Base-by-base conservation (phyloP, 2,888 invertebrate genomes). In the Leptinotarsa juncta region DNA sequence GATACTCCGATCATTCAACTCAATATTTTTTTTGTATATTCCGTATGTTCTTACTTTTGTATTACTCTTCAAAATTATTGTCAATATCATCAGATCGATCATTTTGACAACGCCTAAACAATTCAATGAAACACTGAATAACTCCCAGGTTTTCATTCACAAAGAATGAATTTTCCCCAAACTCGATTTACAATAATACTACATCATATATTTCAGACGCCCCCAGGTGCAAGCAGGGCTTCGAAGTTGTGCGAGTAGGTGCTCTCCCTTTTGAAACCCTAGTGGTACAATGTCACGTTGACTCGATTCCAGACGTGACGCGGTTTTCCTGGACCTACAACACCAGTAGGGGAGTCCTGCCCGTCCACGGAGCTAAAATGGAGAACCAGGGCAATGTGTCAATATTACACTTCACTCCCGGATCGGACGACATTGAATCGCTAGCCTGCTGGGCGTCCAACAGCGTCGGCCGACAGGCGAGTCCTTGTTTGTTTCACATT, bases 361-460 rank as follows among this genome's bases (percentile, higher is more conserved):
- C 95, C 75, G 93, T 95, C 73, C 88, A 90, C 86, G 92, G 91
- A 85, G 88, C 92, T 86, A 88, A 91, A 88, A 87, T 91, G 87
- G 86, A 87, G 82, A 89, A 89, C 80, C 87, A 88, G 78, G 89
- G 89, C 65, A 87, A 89, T 76, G 85, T 88, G 76, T 90, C 90
- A 78, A 86, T 88, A 83, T 89, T 94, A 78, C 89, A 90, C 78
- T 92, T 92, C 84, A 89, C 89, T 10, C 90, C 91, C n/a, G 85
- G 82, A n/a, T 81, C 82, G 4, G 81, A 86, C 66, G 96, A 96
- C 84, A 91, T 95, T 80, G 96, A 96, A 76, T 95, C 95, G 82
- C 88, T 96, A 26, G 94, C 95, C 5, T 97, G 97, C 86, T 96
- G 96, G 96, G 96, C 96, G 4, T 93, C 93, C 86, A 96, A 96